Evolutionary conservation across 2,113 vertebrate genomes (phyloP), one percentile per base, ranked within the genome.

Genomic region (Vombatus ursinus): DNA sequence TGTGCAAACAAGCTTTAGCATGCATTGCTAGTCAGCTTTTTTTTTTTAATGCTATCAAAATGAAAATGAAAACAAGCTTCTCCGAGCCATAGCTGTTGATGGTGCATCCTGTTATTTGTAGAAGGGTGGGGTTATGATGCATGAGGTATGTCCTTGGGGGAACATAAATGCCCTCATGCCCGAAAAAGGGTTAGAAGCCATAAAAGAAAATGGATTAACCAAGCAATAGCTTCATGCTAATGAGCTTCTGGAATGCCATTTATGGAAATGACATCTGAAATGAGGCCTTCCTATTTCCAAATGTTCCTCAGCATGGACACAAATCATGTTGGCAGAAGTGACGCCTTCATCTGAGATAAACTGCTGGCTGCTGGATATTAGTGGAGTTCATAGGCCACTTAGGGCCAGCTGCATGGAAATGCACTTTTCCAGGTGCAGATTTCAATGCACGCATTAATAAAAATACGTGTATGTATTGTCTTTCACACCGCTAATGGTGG

Each of bases 201-300:
- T 96, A 94, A 96, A 97, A 96, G 57, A 44, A 95, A 95, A 96
- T 48, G 92, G 97, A 97, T 93, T 93, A 96, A 92, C 28, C 11
- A 93, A 93, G 91, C 90, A 93, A 49, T 90, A 94, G 92, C 52
- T 93, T 95, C 90, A 1, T 0, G 3, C 37, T 93, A 90, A 97
- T 93, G 96, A 49, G 95, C 94, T 95, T 68, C 61, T 24, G 47
- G 6, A 91, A 19, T 26, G 93, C 91, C 84, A 52, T 91, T 95
- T 91, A 11, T 37, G 0, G 0, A 93, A 93, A 22, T 4, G 90
- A 61, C 19, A 16, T 93, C 31, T 14, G 84, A 94, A 84, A 44
- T 0, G 0, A 94, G 16, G 90, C 48, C 77, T 2, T 2, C 91
- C 23, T 3, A 25, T 92, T 97, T 97, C 95, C 91, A 92, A 5